Base-by-base conservation (phyloP, 92 coral and sea anemone genomes). In the Siderastrea radians region DNA sequence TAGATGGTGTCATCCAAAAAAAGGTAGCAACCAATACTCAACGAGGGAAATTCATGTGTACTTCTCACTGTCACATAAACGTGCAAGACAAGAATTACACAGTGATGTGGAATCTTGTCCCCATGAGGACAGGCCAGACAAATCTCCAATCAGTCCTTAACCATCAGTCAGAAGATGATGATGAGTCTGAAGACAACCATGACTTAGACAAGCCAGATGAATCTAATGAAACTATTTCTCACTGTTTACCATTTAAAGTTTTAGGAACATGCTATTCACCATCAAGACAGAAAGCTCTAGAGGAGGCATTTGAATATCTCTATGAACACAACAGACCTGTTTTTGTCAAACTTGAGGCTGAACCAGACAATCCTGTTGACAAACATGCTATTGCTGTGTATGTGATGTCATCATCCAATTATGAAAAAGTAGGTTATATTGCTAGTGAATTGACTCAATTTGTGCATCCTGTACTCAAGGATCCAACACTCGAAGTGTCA, bases 321-420 rank as follows among this genome's bases (percentile, higher is more conserved):
- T 82, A 90, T 69, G 96, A 93, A 58, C 61, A 91, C 68, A 93
- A 93, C 87, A 90, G 92, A 57, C 88, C 89, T 61, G 88, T 93
- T 8, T 93, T 81, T 83, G 93, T 70, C 7, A 86, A 76, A 83
- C 85, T 93, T 44, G 57, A 76, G 69, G 87, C 96, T 17, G 92
- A 90, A 68, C 91, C 93, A 82, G 89, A 90, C 14, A 88, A 92
- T 76, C 55, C 49, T 14, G 54, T 80, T 53, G 95, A 89, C 72
- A 62, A 38, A 7, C 65, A 74, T 88, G 95, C 92, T 3, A 93
- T 93, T 89, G 93, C 91, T 17, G 95, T 93, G 5, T 68, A 68
- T 16, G 43, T 90, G 3, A 65, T 58, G 81, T 49, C 85, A 6
- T 51, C 82, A 6, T 75, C 78, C 14, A 62, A 55, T 26, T 90